Base-by-base conservation (phyloP, 92 coral and sea anemone species). In the Bergia sp. region DNA sequence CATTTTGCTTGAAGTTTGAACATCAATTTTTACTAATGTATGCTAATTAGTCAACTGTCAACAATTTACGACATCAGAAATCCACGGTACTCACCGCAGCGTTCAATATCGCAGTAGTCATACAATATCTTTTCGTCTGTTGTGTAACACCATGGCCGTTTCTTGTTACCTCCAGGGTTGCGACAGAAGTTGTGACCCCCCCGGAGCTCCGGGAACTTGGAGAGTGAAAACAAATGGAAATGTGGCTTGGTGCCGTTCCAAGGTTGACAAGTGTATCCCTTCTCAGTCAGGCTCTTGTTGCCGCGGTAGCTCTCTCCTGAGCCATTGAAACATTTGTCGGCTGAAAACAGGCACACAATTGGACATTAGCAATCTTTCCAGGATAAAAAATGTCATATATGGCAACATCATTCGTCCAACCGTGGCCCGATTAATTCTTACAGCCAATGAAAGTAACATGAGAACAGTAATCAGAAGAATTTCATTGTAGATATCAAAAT, bases 121-220 rank as follows among this genome's bases (percentile, higher is more conserved):
- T 91, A 94, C 80, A 89, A 67, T 44, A 74, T 84, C 72, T 89
- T 81, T 1, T 87, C 88, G 69, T 95, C 94, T 1, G 95, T 95
- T 0, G 98, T 94, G 41, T 94, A 97, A 77, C 99, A 97, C 99
- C 99, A 97, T 0, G 99, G 98, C 23, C 88, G 84, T 45, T 89
- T 85, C 69, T 92, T 95, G 81, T 97, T 94, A 13, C 99, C 99
- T 47, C 99, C 96, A 0, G 98, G 99, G 67, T 97, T 97, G 81
- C 99, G 91, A 82, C 99, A 97, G 79, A 94, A 97, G 82, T 97
- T 97, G 13, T 94, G 98, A 7, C 96, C 99, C 11, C 94, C 98
- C n/a, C 90, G 89, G 10, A 97, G 87, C 75, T 95, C 95, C 7
- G 95, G 95, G 37, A 93, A 92, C 37, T 90, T 92, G 7, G 94